A percentile compares a stretch with the other conserved stretches of the same genome.
phyloP scores from a whole-genome alignment of 2,888 invertebrate genomes.

The Euclidia mi region DNA sequence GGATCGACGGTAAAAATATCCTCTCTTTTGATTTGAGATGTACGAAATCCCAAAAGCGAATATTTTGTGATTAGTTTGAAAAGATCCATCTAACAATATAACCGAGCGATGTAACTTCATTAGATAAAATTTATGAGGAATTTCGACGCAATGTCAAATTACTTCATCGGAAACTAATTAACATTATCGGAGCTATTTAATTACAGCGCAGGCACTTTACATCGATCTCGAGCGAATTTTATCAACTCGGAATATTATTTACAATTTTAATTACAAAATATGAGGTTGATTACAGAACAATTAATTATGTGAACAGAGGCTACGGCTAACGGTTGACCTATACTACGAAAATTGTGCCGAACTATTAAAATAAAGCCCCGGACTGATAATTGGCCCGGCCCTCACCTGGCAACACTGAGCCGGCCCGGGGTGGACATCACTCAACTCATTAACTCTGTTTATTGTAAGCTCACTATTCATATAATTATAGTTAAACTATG shows the following conservation, averaged over 20 bases:
- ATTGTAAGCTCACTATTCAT: no score
- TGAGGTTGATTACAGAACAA: background rate
- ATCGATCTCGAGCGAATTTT: background rate
- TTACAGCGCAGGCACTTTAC: background rate
- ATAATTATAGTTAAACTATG: no score
- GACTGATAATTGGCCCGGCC: no score
- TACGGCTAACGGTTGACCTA: conserved; percentile 7
- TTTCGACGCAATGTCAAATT: background rate
- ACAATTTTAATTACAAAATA: conserved; percentile 14
- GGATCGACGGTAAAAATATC: no score
- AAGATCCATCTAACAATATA: no score
- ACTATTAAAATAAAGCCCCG: background rate
- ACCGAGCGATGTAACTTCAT: background rate
- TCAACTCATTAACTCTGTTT: no score
- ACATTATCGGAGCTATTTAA: conserved; percentile 2
- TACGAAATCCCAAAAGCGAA: no score
- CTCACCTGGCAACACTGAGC: no score
- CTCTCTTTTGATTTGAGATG: no score
- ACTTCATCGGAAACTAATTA: conserved; percentile 1
- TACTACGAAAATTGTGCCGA: background rate
- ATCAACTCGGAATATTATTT: background rate
- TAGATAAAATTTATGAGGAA: background rate
- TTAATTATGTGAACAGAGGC: conserved; percentile 8
- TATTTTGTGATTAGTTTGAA: no score
- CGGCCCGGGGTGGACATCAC: no score